These are phyloP conservation scores for Philaethria dido DNA, from an alignment of 2,888 invertebrate species.

Conservation along the genomic window DNA sequence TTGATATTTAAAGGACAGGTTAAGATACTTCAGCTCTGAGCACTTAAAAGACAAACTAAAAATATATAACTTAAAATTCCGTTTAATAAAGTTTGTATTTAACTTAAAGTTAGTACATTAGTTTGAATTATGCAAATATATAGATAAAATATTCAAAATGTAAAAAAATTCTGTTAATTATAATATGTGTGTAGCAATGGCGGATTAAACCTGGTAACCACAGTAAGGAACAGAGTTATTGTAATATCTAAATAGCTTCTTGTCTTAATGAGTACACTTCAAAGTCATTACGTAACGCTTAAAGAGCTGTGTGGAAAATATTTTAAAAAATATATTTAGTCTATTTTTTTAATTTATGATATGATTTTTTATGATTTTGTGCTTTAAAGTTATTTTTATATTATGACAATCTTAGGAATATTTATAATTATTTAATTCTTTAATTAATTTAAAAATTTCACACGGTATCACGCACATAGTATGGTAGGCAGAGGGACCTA, in stretches of 20 bases:
- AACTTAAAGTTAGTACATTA: background rate
- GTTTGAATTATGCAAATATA: constrained; percentile 6
- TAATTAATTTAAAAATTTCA: no score
- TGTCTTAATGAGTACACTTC: constrained; percentile 14
- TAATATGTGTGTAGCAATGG: background rate
- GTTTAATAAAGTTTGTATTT: background rate
- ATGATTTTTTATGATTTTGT: no score
- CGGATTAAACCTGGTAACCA: constrained; percentile 13
- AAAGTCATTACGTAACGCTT: constrained; percentile 1
- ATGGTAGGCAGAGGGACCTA: no score
- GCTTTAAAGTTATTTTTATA: no score
- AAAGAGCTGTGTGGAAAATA: background rate
- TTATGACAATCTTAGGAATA: no score
- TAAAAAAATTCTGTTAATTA: constrained; percentile 1
- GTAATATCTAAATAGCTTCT: constrained; percentile 24
- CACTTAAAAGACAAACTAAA: no score
- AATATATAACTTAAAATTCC: background rate
- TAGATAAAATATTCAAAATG: constrained; percentile 6
- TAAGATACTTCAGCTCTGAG: no score
- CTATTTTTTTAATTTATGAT: no score
- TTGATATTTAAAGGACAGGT: no score
- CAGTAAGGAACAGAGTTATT: constrained; percentile 26
- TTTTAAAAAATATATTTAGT: background rate
- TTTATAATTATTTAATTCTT: no score
- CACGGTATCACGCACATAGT: no score